Conservation (phyloP, 2,888 invertebrate species). For the Cryptus armator region DNA sequence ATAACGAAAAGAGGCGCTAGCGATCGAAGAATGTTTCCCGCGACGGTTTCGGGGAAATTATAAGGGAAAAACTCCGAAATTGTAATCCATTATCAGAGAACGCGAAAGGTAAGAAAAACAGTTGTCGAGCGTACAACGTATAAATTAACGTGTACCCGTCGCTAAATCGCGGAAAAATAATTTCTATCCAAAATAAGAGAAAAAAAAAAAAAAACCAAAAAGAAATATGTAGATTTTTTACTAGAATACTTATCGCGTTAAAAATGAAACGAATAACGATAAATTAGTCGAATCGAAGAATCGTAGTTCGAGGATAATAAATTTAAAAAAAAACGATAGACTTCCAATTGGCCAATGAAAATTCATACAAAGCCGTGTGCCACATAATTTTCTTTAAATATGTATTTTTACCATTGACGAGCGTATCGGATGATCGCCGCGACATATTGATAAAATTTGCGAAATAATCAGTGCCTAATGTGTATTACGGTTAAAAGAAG, state of each 20-base stretch:
- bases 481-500: constrained; percentile 28
- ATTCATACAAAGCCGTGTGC: constrained; percentile 2
- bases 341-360: constrained; percentile 35
- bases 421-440: constrained; percentile 33
- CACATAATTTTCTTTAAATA: constrained; percentile 42
- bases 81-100: not conserved
- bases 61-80: not conserved
- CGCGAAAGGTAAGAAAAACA: constrained; percentile 53
- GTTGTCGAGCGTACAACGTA: constrained; percentile 22
- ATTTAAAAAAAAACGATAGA: constrained; percentile 45
- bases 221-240: not conserved
- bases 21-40: not conserved
- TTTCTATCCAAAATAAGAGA: constrained; percentile 1
- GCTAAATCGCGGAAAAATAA: constrained; percentile 2
- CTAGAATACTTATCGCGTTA: not conserved
- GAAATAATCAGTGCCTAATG: constrained; percentile 61
- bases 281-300: constrained; percentile 33
- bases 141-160: not conserved
- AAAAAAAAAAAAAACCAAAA: not conserved
- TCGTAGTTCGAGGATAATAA: constrained; percentile 59
- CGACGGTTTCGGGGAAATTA: not conserved
- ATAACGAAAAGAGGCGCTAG: constrained; percentile 17
- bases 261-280: constrained; percentile 8
- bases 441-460: constrained; percentile 36
- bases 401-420: constrained; percentile 60